phyloP scores from a whole-genome alignment of 2,797 vertebrate genomes.

The Sylvia borin region DNA sequence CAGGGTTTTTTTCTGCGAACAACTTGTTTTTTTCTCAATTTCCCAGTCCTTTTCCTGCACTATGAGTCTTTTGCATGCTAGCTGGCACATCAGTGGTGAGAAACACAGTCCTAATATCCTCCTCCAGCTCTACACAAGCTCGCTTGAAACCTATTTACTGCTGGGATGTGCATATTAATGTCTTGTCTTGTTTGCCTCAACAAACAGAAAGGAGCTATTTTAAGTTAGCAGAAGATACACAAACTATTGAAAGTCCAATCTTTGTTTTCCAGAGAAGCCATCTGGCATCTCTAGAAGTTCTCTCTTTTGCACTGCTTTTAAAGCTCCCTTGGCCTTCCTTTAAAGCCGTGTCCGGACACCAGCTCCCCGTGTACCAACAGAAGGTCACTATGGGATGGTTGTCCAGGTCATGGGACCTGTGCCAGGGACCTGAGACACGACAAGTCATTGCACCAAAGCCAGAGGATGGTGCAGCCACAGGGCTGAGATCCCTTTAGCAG shows the following conservation, averaged over 20 bases:
- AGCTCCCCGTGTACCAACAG: fast-evolving
- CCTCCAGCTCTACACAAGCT: constrained; percentile 22
- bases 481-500: not conserved
- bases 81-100: not conserved
- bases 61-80: not conserved
- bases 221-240: not conserved
- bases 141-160: constrained; percentile 46
- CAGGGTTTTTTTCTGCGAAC: not conserved
- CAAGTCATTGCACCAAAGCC: not conserved
- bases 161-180: constrained; percentile 31
- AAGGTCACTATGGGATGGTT: not conserved
- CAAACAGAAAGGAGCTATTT: constrained; percentile 50
- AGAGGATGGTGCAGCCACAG: not conserved
- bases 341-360: not conserved
- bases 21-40: fast-evolving
- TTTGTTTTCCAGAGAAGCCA: not conserved
- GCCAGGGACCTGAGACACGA: fast-evolving
- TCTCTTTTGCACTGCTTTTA: not conserved
- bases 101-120: not conserved
- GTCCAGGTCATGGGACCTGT: not conserved
- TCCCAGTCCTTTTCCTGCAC: not conserved
- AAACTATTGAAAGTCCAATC: not conserved
- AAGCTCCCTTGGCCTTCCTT: not conserved
- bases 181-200: constrained; percentile 46
- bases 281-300: fast-evolving